Evolutionary conservation across 2,797 vertebrate genomes (phyloP).

Genomic region (Lutjanus campechanus): DNA sequence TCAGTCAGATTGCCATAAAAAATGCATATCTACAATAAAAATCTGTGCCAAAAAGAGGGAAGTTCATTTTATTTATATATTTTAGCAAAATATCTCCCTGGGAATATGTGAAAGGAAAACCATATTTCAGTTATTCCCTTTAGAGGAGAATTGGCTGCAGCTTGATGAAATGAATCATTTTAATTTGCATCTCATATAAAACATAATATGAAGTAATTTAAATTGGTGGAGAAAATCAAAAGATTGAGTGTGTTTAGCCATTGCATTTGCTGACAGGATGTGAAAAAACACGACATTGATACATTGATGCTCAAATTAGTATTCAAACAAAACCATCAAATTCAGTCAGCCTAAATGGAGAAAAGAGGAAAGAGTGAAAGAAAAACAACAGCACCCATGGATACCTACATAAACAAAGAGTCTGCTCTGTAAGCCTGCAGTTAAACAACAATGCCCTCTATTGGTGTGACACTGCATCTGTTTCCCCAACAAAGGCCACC

Average conservation of each 20-base stretch:
- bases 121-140: constrained; percentile 60
- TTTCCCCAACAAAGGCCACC: constrained; percentile 68
- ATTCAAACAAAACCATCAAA: constrained; percentile 73
- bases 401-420: constrained; percentile 76
- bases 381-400: constrained; percentile 65
- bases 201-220: constrained; percentile 74
- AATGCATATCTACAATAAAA: constrained; percentile 25
- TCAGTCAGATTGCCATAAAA: constrained; percentile 25
- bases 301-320: constrained; percentile 69
- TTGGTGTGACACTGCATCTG: constrained; percentile 75
- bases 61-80: constrained; percentile 63
- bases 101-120: constrained; percentile 43
- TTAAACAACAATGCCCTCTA: constrained; percentile 90
- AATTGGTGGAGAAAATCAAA: constrained; percentile 64
- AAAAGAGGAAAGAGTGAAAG: constrained; percentile 41
- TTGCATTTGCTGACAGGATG: constrained; percentile 52
- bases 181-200: constrained; percentile 81
- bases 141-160: constrained; percentile 53
- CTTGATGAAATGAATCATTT: constrained; percentile 80
- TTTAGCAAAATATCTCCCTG: constrained; percentile 56
- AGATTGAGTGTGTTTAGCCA: constrained; percentile 64
- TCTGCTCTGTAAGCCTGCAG: constrained; percentile 61
- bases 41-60: constrained; percentile 22
- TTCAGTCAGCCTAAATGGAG: constrained; percentile 52
- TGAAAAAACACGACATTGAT: constrained; percentile 56